phyloP scores from a whole-genome alignment of 2,113 vertebrate species.

The Pedetes capensis region DNA sequence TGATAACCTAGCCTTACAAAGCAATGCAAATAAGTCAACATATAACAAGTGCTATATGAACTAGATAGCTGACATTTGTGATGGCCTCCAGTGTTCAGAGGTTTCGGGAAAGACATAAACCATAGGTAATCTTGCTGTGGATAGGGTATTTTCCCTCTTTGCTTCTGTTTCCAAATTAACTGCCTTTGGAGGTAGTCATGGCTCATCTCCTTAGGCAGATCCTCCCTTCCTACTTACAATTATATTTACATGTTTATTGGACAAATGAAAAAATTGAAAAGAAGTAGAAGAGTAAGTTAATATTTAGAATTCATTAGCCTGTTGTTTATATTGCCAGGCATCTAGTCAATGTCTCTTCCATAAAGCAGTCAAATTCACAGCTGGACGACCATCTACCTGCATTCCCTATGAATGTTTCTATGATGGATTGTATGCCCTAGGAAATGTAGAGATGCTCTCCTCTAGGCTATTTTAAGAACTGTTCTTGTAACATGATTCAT shows the following conservation, averaged over 20 bases:
- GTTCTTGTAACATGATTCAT: slow-evolving; percentile 73
- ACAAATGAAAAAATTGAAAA: not conserved
- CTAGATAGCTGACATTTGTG: not conserved
- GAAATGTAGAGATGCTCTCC: slow-evolving; percentile 41
- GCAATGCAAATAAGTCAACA: not conserved
- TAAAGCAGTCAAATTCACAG: not conserved
- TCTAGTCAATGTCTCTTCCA: not conserved
- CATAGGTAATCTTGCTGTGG: not conserved
- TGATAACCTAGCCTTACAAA: not conserved
- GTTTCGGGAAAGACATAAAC: not conserved
- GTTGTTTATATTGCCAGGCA: not conserved
- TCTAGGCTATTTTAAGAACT: slow-evolving; percentile 70
- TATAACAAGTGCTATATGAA: not conserved
- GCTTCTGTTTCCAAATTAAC: not conserved
- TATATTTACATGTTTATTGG: not conserved
- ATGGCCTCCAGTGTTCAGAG: not conserved
- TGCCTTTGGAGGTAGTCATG: not conserved
- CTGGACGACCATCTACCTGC: not conserved
- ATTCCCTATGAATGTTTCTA: not conserved
- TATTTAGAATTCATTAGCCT: not conserved
- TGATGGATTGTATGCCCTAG: slow-evolving; percentile 50
- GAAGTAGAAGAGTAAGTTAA: not conserved
- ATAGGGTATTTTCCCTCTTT: not conserved
- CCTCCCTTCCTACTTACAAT: not conserved
- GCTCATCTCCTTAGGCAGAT: not conserved